Base-by-base conservation (phyloP, 2,113 vertebrate species). In the Sinocyclocheilus anophthalmus region DNA sequence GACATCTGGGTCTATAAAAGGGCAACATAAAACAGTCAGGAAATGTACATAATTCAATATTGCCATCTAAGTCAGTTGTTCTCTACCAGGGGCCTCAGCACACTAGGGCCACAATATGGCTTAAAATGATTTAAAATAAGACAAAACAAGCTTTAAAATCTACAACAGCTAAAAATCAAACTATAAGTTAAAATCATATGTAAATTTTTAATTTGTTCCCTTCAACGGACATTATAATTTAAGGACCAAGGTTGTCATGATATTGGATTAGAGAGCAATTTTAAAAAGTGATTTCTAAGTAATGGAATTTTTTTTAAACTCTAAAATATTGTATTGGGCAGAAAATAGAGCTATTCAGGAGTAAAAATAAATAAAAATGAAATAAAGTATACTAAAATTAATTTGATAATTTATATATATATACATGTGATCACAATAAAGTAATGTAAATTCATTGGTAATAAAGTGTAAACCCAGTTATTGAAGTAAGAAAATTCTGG, bases 1-100 rank as follows among this genome's bases (percentile, higher is more conserved):
- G 0, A 93, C 89, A 24, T 93, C 94, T 16, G 94, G 95, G 90
- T 96, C 95, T 96, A 87, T 39, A 83, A 5, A 84, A 82, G 88
- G 30, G 89, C 8, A 90, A 79, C 26, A 80, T 10, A 61, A 72
- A n/a, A 81, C 0, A 50, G 24, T 80, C 16, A 73, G 22, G 13
- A 55, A 37, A 81, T 39, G 10, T 33, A 69, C 13, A 16, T 3
- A 59, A 11, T 59, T 55, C 3, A 72, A 9, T 48, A 6, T 37
- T 65, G 24, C 30, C 11, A 20, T 26, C 30, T 8, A n/a, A 30
- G 9, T 86, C n/a, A 78, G 20, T 30, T 3, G 33, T 37, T 76
- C 22, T 33, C 5, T 53, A 24, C 30, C 22, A 59, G 55, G 55
- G 55, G 0, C 55, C 18, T 59, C 18, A 59, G 69, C 69, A 11